Conservation (phyloP, 2,888 invertebrate genomes). For the Penaeus monodon region DNA sequence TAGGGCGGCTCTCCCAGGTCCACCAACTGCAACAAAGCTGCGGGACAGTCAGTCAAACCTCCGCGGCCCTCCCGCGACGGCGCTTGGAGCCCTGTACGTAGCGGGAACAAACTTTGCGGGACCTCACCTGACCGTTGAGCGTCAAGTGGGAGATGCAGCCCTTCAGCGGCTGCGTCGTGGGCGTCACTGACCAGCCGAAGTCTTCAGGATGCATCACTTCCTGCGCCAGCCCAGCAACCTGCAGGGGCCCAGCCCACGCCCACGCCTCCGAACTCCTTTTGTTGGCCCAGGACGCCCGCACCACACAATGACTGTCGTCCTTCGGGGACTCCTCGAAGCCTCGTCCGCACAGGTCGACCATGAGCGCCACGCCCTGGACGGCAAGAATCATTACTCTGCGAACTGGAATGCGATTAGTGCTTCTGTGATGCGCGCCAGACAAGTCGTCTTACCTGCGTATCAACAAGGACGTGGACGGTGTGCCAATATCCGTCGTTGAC, state of each 20-base stretch:
- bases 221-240: slow-evolving; percentile 50
- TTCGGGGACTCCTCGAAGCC: neutral
- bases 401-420: too few species aligned
- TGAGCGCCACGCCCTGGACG: slow-evolving; percentile 31
- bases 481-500: slow-evolving; percentile 25
- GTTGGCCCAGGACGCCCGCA: slow-evolving; percentile 20
- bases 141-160: slow-evolving; percentile 48
- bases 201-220: slow-evolving; percentile 14
- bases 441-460: slow-evolving; percentile 27
- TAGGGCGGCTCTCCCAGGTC: slow-evolving; percentile 84
- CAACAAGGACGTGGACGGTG: slow-evolving; percentile 27
- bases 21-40: slow-evolving; percentile 45
- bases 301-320: slow-evolving; percentile 27
- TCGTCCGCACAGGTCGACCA: slow-evolving; percentile 47
- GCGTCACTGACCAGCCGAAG: slow-evolving; percentile 28
- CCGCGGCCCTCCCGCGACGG: neutral
- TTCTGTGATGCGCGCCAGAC: too few species aligned
- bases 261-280: neutral
- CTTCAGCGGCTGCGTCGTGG: slow-evolving; percentile 17
- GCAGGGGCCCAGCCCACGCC: slow-evolving; percentile 30
- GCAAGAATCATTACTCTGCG: neutral
- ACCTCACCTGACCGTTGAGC: slow-evolving; percentile 41
- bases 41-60: neutral
- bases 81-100: too few species aligned
- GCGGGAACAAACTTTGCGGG: neutral